Evolutionary conservation across 1,140 invertebrate genomes (phyloP), one percentile per base, ranked within the genome.

Genomic region (Brachionus asplanchnoidis): DNA sequence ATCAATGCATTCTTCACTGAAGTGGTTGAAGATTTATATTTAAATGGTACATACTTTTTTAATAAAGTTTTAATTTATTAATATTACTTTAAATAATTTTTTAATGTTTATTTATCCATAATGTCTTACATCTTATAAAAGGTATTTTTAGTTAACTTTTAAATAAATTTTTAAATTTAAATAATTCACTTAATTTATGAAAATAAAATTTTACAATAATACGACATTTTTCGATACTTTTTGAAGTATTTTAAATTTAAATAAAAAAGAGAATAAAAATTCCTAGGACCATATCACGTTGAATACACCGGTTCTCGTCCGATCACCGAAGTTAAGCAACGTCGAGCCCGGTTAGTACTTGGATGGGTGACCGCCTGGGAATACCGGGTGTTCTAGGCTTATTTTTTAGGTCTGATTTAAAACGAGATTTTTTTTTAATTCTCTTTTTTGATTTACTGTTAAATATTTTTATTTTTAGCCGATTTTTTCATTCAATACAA

Each of bases 291-390:
- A 84, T 84, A 84, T 53, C 80, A 84, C 80, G 80, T 84, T 84
- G 80, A 68, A 86, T 82, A 88, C 88, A 89, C 88, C 88, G 88
- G 88, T 90, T 90, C 89, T 90, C 89, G 89, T 91, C 90, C 88
- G 89, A 91, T 91, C 90, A 91, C 89, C 88, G 89, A 91, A 91
- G 89, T 90, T 90, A 91, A 91, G 89, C 90, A 91, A 87, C 89
- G 87, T 90, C 87, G 89, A 87, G 90, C 89, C 89, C 88, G 88
- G 90, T 91, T 89, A 91, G 90, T 91, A 91, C 90, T 91, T 91
- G 88, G 90, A 91, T 91, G 90, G 89, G 90, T 90, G 90, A 91
- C 90, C 90, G 89, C 90, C 88, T 91, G 90, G 89, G 89, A 90
- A 90, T 88, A 88, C 88, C 87, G 87, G 87, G 87, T 89, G 87